Evolutionary conservation across 2,888 invertebrate species (phyloP), one percentile per base, ranked within the genome.

Genomic region (Prosapia bicincta): DNA sequence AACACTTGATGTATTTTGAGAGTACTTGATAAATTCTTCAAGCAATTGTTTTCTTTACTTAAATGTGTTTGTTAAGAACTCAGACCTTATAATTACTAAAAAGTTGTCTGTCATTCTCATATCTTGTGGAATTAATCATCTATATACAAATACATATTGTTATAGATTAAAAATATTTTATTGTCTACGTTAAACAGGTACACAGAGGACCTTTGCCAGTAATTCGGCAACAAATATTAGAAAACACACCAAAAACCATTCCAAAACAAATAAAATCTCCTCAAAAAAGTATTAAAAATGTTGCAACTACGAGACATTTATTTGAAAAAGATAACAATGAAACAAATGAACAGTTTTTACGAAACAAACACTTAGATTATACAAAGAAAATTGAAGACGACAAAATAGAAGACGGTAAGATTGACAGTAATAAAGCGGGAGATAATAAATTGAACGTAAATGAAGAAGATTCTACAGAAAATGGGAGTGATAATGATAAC

Each of bases 151-250:
- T n/a, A n/a, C n/a, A n/a, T n/a, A n/a, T n/a, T n/a, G n/a, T n/a
- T n/a, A n/a, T n/a, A n/a, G n/a, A n/a, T n/a, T n/a, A n/a, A n/a
- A n/a, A n/a, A n/a, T n/a, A n/a, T 54, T 54, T 54, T 20, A 6
- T 38, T 38, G 15, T 38, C 38, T 54, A 54, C n/a, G 20, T 20
- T 5, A 54, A 2, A 77, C 75, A 90, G 90, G 86, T 89, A 26
- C 90, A 90, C 79, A 87, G 89, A 71, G 82, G 82, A 26, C 78
- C 80, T 6, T 78, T 83, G 26, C 76, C 78, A 68, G 80, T 78
- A 15, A 78, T 82, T 66, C 76, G 79, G 26, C 66, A 77, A 71
- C 69, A 78, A 72, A 54, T 79, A 38, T 38, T 71, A 26, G 78
- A 78, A 5, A 74, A 71, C 20, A 54, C 54, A 20, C 54, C 54